Conservation (phyloP, 2,888 invertebrate species). For the Dolichopus griseipennis region DNA sequence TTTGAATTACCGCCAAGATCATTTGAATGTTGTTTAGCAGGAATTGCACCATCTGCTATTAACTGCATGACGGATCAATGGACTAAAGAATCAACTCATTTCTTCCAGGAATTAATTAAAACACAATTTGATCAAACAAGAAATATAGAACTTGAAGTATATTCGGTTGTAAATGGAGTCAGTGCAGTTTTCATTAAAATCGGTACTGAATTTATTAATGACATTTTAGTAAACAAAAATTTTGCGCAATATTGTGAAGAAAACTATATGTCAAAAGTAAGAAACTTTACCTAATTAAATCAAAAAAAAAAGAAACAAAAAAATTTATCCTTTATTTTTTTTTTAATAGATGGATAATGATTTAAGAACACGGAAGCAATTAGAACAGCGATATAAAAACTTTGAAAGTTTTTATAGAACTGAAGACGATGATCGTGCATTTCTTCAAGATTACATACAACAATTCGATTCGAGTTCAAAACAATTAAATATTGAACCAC, state of each 20-base stretch:
- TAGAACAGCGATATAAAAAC: conserved; percentile 18
- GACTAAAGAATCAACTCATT: conserved; percentile 48
- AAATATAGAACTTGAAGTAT: conserved; percentile 38
- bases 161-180: conserved; percentile 70
- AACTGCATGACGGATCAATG: conserved; percentile 53
- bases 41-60: conserved; percentile 58
- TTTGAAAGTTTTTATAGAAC: conserved; percentile 30
- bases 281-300: background rate
- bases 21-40: conserved; percentile 61
- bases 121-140: conserved; percentile 25
- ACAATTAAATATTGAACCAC: conserved; percentile 31
- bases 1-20: conserved; percentile 50
- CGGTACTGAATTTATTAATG: conserved; percentile 50
- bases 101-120: conserved; percentile 42
- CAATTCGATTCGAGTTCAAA: conserved; percentile 32
- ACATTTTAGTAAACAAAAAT: conserved; percentile 52
- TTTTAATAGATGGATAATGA: conserved; percentile 50
- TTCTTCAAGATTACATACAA: conserved; percentile 32
- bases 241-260: conserved; percentile 65
- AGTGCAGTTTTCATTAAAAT: conserved; percentile 56
- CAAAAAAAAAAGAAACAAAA: too few relatives aligned
- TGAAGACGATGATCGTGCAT: conserved; percentile 24
- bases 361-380: conserved; percentile 44
- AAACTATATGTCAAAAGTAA: conserved; percentile 64
- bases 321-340: too few relatives aligned